Conservation (phyloP, 2,113 vertebrate species). For the Cheirogaleus medius region DNA sequence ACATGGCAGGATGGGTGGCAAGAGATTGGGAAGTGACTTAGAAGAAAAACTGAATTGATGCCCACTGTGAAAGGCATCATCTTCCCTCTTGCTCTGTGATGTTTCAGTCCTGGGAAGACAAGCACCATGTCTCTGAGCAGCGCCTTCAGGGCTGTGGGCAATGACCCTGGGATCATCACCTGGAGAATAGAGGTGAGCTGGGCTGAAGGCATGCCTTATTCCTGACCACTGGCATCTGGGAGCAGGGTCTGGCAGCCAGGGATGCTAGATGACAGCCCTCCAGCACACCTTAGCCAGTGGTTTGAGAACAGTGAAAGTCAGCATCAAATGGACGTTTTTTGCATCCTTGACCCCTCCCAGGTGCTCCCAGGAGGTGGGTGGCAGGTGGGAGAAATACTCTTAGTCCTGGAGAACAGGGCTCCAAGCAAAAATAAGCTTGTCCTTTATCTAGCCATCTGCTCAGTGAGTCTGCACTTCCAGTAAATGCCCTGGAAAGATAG, state of each 20-base stretch:
- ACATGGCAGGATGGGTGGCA: not conserved
- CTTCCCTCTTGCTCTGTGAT: not conserved
- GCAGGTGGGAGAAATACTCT: not conserved
- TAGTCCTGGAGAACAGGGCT: not conserved
- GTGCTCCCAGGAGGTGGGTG: not conserved
- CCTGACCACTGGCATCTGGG: not conserved
- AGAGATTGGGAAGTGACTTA: not conserved
- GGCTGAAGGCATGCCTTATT: not conserved
- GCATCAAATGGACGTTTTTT: not conserved
- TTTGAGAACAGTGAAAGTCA: not conserved
- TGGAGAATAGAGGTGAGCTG: slow-evolving; percentile 92
- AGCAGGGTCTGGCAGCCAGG: not conserved
- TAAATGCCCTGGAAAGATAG: not conserved
- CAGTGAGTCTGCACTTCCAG: not conserved
- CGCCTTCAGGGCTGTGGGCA: slow-evolving; percentile 88
- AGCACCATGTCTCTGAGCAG: slow-evolving; percentile 78
- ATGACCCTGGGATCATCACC: slow-evolving; percentile 87
- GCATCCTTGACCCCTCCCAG: not conserved
- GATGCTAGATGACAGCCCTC: not conserved
- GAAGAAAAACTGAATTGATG: not conserved
- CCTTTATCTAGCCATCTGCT: slow-evolving; percentile 40
- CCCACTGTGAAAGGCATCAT: not conserved
- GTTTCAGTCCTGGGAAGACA: slow-evolving; percentile 50
- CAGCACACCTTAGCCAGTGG: not conserved
- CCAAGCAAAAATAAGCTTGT: not conserved